Evolutionary conservation across 2,888 invertebrate species (phyloP).

Genomic region (Salpingus planirostris): DNA sequence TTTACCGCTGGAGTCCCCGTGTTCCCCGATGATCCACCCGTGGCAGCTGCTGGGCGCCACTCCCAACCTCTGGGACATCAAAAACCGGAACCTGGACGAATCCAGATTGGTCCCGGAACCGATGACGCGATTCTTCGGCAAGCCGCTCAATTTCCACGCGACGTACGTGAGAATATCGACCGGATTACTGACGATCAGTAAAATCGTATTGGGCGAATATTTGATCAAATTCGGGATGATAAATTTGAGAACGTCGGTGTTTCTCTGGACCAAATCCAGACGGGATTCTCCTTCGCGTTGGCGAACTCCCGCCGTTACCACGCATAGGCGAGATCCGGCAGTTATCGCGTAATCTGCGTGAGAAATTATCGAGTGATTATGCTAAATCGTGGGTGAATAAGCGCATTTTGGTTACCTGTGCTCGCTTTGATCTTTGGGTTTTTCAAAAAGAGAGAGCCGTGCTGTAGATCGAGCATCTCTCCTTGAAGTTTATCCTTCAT

Average conservation of each 20-base stretch:
- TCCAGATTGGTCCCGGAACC: slow-evolving; percentile 92
- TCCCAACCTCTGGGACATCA: slow-evolving; percentile 72
- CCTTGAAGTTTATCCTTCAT: slow-evolving; percentile 76
- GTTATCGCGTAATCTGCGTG: slow-evolving; percentile 66
- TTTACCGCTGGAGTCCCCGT: slow-evolving; percentile 60
- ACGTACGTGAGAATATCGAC: slow-evolving; percentile 90
- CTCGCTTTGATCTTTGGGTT: slow-evolving; percentile 71
- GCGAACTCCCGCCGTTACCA: slow-evolving; percentile 86
- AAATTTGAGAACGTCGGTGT: slow-evolving; percentile 78
- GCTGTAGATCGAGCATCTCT: slow-evolving; percentile 86
- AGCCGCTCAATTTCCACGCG: slow-evolving; percentile 88
- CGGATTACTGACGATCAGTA: slow-evolving; percentile 85
- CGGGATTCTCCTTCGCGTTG: slow-evolving; percentile 85
- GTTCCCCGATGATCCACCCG: slow-evolving; percentile 91
- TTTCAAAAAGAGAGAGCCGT: slow-evolving; percentile 75
- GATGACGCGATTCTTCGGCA: slow-evolving; percentile 77
- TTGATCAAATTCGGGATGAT: slow-evolving; percentile 76
- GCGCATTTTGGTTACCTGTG: slow-evolving; percentile 51
- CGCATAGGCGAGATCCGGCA: slow-evolving; percentile 73
- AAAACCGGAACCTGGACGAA: slow-evolving; percentile 82
- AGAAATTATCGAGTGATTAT: neutral
- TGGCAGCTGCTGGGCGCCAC: slow-evolving; percentile 80
- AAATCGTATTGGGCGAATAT: slow-evolving; percentile 77
- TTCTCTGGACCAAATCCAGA: slow-evolving; percentile 80
- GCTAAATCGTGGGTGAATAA: neutral